Conservation (phyloP, 2,113 vertebrate species). For the Nerophis ophidion region DNA sequence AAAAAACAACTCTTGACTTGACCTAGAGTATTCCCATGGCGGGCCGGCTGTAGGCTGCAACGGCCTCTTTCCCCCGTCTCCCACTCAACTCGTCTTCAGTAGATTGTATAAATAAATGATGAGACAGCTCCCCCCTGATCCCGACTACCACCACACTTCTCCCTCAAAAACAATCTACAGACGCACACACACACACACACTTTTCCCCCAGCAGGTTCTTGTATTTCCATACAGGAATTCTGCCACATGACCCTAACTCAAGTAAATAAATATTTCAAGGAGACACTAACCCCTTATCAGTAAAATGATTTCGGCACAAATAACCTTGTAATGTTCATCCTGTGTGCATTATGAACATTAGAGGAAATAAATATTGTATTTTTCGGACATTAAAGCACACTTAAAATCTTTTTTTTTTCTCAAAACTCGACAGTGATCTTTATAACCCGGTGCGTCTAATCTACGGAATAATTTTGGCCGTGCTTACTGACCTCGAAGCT, state of each 20-base stretch:
- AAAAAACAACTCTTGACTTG: constrained; percentile 66
- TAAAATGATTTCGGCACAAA: neutral
- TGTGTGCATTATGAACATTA: neutral
- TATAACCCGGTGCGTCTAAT: too few relatives aligned
- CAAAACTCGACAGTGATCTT: too few relatives aligned
- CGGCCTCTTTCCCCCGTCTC: constrained; percentile 26
- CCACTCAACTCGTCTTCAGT: constrained; percentile 57
- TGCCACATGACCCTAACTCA: constrained; percentile 40
- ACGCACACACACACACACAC: constrained; percentile 14
- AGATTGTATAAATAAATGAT: constrained; percentile 71
- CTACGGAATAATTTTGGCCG: too few relatives aligned
- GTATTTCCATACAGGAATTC: constrained; percentile 41
- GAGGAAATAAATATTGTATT: neutral
- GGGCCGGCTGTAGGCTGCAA: constrained; percentile 29
- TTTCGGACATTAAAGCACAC: too few relatives aligned
- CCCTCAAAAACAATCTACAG: constrained; percentile 32
- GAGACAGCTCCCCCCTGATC: constrained; percentile 55
- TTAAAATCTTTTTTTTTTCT: too few relatives aligned
- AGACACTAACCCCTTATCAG: constrained; percentile 10
- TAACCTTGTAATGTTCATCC: neutral
- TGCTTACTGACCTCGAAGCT: too few relatives aligned
- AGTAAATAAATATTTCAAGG: constrained; percentile 49
- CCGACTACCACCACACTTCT: constrained; percentile 27
- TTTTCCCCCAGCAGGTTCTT: constrained; percentile 43
- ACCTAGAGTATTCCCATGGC: constrained; percentile 56